Evolutionary conservation across 2,888 invertebrate species (phyloP).

Genomic region (Stenodera caucasica): DNA sequence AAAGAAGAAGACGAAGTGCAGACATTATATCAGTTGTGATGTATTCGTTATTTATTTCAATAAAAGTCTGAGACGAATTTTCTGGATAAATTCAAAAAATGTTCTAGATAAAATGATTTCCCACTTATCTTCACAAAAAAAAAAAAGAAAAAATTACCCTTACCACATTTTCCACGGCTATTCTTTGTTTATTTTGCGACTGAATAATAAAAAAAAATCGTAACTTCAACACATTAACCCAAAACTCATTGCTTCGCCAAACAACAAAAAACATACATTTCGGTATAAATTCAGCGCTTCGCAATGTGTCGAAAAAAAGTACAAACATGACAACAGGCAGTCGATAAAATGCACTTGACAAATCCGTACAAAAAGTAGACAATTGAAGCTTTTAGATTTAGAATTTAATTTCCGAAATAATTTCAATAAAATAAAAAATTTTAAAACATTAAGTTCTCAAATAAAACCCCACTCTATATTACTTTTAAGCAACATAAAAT

Average conservation of each 20-base stretch:
- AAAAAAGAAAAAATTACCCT: background rate
- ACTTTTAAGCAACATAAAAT: background rate
- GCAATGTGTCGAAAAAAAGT: constrained; percentile 1
- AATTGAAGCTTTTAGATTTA: background rate
- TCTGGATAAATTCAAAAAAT: too few relatives aligned
- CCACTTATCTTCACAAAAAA: too few relatives aligned
- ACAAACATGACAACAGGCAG: background rate
- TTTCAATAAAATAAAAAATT: too few relatives aligned
- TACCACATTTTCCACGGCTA: background rate
- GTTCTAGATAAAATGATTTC: background rate
- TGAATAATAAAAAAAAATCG: constrained; percentile 7
- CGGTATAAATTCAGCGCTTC: constrained; percentile 15
- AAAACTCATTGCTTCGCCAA: background rate
- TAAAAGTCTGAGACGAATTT: constrained; percentile 9
- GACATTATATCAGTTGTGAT: constrained; percentile 24
- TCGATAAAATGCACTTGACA: background rate
- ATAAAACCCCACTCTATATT: background rate
- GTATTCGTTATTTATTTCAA: constrained; percentile 21
- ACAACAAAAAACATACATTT: constrained; percentile 11
- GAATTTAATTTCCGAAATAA: too few relatives aligned
- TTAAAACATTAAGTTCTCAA: background rate
- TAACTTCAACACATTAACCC: background rate
- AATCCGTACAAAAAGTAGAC: background rate
- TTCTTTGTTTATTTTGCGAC: background rate
- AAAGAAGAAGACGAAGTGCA: constrained; percentile 20